Conservation (phyloP, 1,140 invertebrate genomes). For the Eciton burchellii region DNA sequence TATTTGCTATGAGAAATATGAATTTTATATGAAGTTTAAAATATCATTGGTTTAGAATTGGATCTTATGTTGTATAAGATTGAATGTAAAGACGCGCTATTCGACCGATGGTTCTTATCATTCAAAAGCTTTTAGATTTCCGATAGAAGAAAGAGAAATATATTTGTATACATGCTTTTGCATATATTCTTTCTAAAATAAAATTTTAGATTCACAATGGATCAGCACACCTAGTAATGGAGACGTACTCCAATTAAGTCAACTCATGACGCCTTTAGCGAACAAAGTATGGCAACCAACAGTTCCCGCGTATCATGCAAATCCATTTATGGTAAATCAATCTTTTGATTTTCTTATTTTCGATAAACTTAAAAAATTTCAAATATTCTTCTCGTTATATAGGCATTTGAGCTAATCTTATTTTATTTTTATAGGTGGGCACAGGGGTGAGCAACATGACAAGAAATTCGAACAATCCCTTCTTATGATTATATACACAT, state of each 20-base stretch:
- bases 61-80: too few relatives aligned
- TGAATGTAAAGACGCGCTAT: too few relatives aligned
- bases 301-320: conserved; percentile 82
- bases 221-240: conserved; percentile 80
- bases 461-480: conserved; percentile 85
- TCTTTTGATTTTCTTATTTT: conserved; percentile 17
- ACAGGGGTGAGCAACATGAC: conserved; percentile 82
- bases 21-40: too few relatives aligned
- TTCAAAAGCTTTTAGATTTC: too few relatives aligned
- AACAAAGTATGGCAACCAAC: conserved; percentile 84
- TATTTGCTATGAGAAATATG: too few relatives aligned
- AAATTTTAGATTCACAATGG: conserved; percentile 80
- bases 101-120: too few relatives aligned
- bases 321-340: conserved; percentile 83
- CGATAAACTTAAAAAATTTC: not conserved
- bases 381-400: not conserved
- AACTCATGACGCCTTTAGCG: conserved; percentile 82
- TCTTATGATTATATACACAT: conserved; percentile 82
- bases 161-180: too few relatives aligned
- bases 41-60: too few relatives aligned
- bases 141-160: too few relatives aligned
- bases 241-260: conserved; percentile 84
- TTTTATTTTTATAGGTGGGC: conserved; percentile 78
- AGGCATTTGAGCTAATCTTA: not conserved
- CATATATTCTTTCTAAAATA: not conserved